Conservation (phyloP, 2,888 invertebrate genomes). For the Sesia apiformis region DNA sequence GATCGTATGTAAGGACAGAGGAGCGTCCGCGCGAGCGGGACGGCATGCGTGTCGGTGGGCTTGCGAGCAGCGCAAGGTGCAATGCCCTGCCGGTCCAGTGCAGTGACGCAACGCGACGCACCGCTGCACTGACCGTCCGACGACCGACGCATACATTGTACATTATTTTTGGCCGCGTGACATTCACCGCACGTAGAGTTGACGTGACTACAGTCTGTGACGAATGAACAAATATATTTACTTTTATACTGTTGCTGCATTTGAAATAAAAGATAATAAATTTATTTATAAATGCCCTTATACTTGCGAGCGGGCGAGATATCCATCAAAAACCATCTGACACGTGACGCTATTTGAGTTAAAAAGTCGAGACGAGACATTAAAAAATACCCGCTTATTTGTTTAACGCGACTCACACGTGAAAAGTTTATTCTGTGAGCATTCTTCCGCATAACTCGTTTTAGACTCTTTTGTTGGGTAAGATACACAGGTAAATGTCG, state of each 20-base stretch:
- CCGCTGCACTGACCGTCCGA: slow-evolving; percentile 62
- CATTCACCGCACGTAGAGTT: slow-evolving; percentile 47
- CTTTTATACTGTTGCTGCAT: slow-evolving; percentile 21
- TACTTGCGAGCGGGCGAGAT: slow-evolving; percentile 3
- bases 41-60: slow-evolving; percentile 15
- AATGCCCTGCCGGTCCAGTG: slow-evolving; percentile 64
- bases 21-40: slow-evolving; percentile 26
- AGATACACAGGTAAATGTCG: slow-evolving; percentile 45
- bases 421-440: slow-evolving; percentile 28
- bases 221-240: slow-evolving; percentile 39
- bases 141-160: slow-evolving; percentile 38
- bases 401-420: background rate
- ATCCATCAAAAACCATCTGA: slow-evolving; percentile 30
- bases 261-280: slow-evolving; percentile 12
- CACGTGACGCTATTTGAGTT: slow-evolving; percentile 2
- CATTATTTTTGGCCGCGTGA: slow-evolving; percentile 63
- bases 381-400: background rate
- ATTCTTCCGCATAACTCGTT: slow-evolving; percentile 37
- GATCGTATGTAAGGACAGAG: slow-evolving; percentile 33
- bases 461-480: slow-evolving; percentile 38
- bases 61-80: slow-evolving; percentile 27
- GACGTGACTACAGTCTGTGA: slow-evolving; percentile 31
- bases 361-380: background rate
- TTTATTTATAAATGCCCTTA: slow-evolving; percentile 10
- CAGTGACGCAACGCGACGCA: slow-evolving; percentile 49